Percentiles rank a stretch among this genome's conserved stretches.
Evolutionary conservation across 2,797 vertebrate genomes (phyloP).

Genomic region (Margarornis squamiger): DNA sequence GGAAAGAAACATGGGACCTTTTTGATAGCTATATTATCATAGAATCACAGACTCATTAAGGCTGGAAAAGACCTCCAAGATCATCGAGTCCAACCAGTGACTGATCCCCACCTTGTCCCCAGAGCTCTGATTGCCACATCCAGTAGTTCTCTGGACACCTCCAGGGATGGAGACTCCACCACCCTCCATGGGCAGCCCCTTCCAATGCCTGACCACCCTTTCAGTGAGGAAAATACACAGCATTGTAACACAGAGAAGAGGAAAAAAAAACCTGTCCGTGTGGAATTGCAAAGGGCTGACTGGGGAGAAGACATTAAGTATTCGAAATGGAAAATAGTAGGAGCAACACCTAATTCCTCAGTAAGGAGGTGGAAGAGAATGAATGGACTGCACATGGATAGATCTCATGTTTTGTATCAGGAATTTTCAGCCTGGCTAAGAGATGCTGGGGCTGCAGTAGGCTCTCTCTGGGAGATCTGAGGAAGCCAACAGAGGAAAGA

Average conservation of each 20-base stretch:
- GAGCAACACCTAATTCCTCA: background rate
- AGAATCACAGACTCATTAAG: background rate
- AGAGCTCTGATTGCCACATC: background rate
- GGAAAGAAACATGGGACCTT: background rate
- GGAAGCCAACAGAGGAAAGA: background rate
- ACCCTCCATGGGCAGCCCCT: background rate
- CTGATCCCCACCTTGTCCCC: accelerated
- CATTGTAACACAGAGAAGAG: background rate
- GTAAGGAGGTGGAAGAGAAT: background rate
- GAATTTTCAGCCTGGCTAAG: background rate
- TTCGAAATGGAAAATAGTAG: background rate
- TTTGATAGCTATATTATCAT: accelerated
- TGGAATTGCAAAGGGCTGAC: background rate
- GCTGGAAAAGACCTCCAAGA: background rate
- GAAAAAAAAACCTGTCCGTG: background rate
- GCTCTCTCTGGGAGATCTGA: background rate
- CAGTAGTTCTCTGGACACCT: background rate
- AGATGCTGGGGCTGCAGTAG: background rate
- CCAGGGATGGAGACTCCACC: background rate
- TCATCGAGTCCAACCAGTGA: background rate
- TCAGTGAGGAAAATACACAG: background rate
- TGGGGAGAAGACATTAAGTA: background rate
- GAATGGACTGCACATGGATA: accelerated
- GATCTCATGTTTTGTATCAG: background rate
- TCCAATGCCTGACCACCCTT: background rate